Evolutionary conservation across 2,113 vertebrate species (phyloP).

Genomic region (Cyrtonyx montezumae): DNA sequence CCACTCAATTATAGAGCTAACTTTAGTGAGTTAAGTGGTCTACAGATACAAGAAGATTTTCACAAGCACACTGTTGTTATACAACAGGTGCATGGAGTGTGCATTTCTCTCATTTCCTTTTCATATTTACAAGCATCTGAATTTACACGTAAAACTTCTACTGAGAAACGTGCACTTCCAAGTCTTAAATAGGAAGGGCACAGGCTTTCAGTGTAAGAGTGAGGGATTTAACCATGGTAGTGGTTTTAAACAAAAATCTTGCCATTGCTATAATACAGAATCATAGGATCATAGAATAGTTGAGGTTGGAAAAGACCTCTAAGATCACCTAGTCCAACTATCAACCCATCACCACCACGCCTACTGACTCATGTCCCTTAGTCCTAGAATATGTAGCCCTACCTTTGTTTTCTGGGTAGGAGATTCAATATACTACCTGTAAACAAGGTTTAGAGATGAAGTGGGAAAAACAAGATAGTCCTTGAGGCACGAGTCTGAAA

Average conservation of each 20-base stretch:
- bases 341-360: no score
- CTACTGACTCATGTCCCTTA: no score
- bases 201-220: not conserved
- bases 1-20: not conserved
- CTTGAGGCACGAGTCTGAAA: not conserved
- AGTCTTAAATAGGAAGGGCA: not conserved
- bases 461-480: not conserved
- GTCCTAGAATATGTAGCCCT: not conserved
- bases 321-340: no score
- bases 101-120: not conserved
- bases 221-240: not conserved
- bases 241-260: no score
- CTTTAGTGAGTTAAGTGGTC: not conserved
- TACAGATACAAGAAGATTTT: not conserved
- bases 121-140: not conserved
- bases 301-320: no score
- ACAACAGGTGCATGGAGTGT: not conserved
- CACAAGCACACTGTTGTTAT: not conserved
- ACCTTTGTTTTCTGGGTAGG: not conserved
- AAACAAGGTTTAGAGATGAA: not conserved
- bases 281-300: no score
- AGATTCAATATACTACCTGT: not conserved
- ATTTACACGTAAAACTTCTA: not conserved
- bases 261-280: not conserved
- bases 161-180: not conserved